These are phyloP conservation scores for Plagodis dolabraria DNA, from an alignment of 2,888 invertebrate species.

Conservation along the genomic window DNA sequence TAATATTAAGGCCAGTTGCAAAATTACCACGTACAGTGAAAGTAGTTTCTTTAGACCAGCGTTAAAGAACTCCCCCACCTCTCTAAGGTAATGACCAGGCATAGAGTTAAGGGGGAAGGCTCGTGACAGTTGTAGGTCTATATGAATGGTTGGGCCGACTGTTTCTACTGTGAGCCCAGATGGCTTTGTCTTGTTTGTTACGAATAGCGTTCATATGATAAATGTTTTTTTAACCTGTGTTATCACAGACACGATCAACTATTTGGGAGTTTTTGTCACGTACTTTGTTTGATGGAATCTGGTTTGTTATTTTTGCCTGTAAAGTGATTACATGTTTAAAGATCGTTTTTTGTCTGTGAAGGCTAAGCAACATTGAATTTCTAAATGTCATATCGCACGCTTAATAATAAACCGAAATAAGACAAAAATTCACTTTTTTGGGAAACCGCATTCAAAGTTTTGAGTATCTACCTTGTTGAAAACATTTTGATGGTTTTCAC, in stretches of 20 bases:
- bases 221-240: conserved; percentile 21
- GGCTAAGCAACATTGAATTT: too few species aligned
- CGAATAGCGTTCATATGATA: conserved; percentile 25
- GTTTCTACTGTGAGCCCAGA: conserved; percentile 17
- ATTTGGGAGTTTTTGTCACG: conserved; percentile 9
- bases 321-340: too few species aligned
- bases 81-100: conserved; percentile 3
- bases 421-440: too few species aligned
- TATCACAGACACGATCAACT: conserved; percentile 14
- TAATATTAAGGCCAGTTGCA: conserved; percentile 68
- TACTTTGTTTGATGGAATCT: conserved; percentile 9
- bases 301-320: neutral
- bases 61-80: conserved; percentile 33
- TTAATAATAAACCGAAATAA: too few species aligned
- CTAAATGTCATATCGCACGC: too few species aligned
- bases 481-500: too few species aligned
- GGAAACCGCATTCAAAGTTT: too few species aligned
- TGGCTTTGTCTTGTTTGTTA: conserved; percentile 24
- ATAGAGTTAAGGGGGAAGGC: conserved; percentile 1
- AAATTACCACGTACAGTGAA: conserved; percentile 60
- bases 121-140: conserved; percentile 7
- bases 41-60: conserved; percentile 58
- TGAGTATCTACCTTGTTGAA: too few species aligned
- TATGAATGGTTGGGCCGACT: conserved; percentile 1
- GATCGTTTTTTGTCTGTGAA: too few species aligned